Percentiles rank a stretch among this genome's conserved stretches.
Evolutionary conservation across 2,797 vertebrate genomes (phyloP).

Genomic region (Sardinella longiceps): DNA sequence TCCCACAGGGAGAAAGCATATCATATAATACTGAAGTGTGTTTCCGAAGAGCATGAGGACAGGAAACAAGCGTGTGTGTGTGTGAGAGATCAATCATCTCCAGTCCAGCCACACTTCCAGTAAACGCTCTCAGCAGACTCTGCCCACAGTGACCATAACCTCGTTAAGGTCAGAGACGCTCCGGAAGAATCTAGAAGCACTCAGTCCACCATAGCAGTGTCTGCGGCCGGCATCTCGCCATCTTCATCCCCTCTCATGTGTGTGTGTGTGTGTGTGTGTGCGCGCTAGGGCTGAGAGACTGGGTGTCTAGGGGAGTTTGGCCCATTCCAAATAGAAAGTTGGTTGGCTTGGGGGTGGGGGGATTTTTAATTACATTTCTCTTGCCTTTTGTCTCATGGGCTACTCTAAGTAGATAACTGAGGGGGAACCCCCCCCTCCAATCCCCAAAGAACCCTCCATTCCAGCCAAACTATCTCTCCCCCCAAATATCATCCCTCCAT

Average conservation of each 20-base stretch:
- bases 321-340: constrained; percentile 1
- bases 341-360: background rate
- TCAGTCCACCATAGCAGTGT: no score
- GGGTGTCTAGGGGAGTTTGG: background rate
- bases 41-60: background rate
- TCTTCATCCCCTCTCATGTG: no score
- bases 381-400: background rate
- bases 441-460: background rate
- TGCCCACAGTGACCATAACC: background rate
- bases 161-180: background rate
- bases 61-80: background rate
- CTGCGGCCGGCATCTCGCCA: no score
- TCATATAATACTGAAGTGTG: no score
- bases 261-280: background rate
- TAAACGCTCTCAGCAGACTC: background rate
- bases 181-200: no score
- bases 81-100: background rate
- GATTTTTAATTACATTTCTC: constrained; percentile 13
- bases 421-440: background rate
- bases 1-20: constrained; percentile 48
- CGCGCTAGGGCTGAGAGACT: background rate
- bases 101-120: background rate
- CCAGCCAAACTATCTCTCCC: background rate
- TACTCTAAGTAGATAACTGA: background rate
- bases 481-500: constrained; percentile 54